Conservation (phyloP, 92 coral and sea anemone genomes). For the Actinostola sp. region DNA sequence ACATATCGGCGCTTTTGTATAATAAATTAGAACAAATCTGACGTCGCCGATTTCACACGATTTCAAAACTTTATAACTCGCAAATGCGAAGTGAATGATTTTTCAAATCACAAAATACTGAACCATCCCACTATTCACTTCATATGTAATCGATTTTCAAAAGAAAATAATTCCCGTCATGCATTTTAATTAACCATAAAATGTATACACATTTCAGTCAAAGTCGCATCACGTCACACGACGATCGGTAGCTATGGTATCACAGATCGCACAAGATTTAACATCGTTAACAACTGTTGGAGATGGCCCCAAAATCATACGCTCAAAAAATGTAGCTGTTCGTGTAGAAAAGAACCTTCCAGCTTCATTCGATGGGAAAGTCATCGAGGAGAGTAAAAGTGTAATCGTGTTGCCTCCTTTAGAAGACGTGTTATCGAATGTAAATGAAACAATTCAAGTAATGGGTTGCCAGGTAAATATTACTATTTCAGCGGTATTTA, state of each 20-base stretch:
- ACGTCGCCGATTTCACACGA: too few relatives aligned
- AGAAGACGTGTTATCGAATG: constrained; percentile 36
- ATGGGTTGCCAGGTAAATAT: constrained; percentile 32
- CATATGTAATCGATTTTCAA: too few relatives aligned
- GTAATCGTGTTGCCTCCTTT: constrained; percentile 62
- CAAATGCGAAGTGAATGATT: too few relatives aligned
- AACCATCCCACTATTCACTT: too few relatives aligned
- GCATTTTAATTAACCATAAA: background rate
- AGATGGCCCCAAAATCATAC: constrained; percentile 38
- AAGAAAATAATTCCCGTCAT: too few relatives aligned
- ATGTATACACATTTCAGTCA: background rate
- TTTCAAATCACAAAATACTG: too few relatives aligned
- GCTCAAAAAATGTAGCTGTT: constrained; percentile 37
- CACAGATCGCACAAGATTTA: constrained; percentile 25
- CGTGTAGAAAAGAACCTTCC: constrained; percentile 54
- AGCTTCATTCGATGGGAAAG: constrained; percentile 39
- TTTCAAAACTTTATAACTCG: too few relatives aligned
- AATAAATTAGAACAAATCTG: too few relatives aligned
- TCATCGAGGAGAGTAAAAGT: constrained; percentile 33
- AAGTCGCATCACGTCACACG: constrained; percentile 1
- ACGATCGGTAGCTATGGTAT: constrained; percentile 31
- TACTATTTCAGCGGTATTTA: background rate
- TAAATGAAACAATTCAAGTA: constrained; percentile 2
- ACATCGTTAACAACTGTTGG: constrained; percentile 39
- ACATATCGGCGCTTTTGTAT: too few relatives aligned